Base-by-base conservation (phyloP, 1,140 invertebrate genomes). In the Aphelenchoides avenae region DNA sequence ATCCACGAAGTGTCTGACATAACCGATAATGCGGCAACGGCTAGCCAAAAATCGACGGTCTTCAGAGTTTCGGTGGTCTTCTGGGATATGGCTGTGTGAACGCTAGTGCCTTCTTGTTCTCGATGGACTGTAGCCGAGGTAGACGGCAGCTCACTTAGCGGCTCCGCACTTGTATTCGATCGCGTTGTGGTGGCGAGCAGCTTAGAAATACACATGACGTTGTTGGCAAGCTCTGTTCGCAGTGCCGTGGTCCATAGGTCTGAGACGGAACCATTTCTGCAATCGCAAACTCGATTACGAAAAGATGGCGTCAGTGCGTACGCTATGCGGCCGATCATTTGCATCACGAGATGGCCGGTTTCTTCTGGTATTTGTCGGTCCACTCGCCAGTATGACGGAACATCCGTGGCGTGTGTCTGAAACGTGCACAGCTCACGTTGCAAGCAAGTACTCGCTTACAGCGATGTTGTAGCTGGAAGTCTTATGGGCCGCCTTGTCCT, bases 1-100 rank as follows among this genome's bases (percentile, higher is more conserved):
- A 74, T 50, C 71, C 71, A 74, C 27, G 44, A 43, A 30, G 59
- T 51, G 46, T 73, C 70, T 27, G 47, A 57, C 13, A 74, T 53
- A 0, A 95, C 88, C 79, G 91, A 92, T 0, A 97, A 82, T 0
- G 92, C 89, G 29, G 91, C 89, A 27, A 97, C 79, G 0, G 91
- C 87, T 42, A 95, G 76, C 93, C 93, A 98, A 6, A 74, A 73
- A 34, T 66, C 42, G 94, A 79, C 15, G 78, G 53, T 9, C 62
- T 57, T 33, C 50, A 43, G 64, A 31, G 22, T 63, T 29, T n/a
- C n/a, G n/a, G n/a, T n/a, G n/a, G n/a, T n/a, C n/a, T n/a, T n/a
- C n/a, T n/a, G n/a, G n/a, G 44, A 29, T 0, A 37, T 31, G n/a
- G 48, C 5, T 42, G 34, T 33, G 20, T 22, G 27, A 2, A 22